phyloP scores from a whole-genome alignment of 2,888 invertebrate species.

The Clepsis dumicolana region DNA sequence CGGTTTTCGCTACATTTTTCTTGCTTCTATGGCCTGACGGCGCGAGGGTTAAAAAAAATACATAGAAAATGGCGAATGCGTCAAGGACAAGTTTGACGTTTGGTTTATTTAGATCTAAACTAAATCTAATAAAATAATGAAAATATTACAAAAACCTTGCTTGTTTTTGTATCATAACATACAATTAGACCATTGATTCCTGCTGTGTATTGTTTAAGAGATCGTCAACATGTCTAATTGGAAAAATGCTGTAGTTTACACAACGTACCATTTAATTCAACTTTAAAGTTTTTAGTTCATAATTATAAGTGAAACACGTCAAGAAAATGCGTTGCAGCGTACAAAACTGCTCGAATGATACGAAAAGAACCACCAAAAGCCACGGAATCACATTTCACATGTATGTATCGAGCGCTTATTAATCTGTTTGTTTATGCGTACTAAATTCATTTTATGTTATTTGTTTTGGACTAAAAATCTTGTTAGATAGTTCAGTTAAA shows the following conservation, averaged over 20 bases:
- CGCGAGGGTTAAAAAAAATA: slow-evolving; percentile 33
- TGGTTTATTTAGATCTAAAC: slow-evolving; percentile 30
- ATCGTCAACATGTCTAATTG: slow-evolving; percentile 16
- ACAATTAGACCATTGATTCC: neutral
- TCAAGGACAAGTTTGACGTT: slow-evolving; percentile 41
- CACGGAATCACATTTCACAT: slow-evolving; percentile 74
- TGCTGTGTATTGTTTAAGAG: neutral
- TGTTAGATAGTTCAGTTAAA: neutral
- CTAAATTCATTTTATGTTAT: neutral
- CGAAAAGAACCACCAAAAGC: slow-evolving; percentile 62
- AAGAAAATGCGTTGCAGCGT: slow-evolving; percentile 71
- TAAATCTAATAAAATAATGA: slow-evolving; percentile 5
- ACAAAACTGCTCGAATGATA: slow-evolving; percentile 66
- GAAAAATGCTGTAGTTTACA: slow-evolving; percentile 5
- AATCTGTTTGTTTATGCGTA: neutral
- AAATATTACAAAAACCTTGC: neutral
- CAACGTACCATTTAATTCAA: neutral
- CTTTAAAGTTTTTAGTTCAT: slow-evolving; percentile 7
- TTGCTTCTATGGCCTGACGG: slow-evolving; percentile 32
- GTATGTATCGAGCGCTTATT: slow-evolving; percentile 56
- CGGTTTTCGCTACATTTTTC: slow-evolving; percentile 38
- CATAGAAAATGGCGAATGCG: slow-evolving; percentile 39
- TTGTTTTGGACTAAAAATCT: neutral
- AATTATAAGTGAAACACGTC: slow-evolving; percentile 33
- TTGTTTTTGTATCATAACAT: neutral